A percentile compares a stretch with the other conserved stretches of the same genome.
phyloP scores from a whole-genome alignment of 2,113 vertebrate species.

The Siniperca chuatsi region DNA sequence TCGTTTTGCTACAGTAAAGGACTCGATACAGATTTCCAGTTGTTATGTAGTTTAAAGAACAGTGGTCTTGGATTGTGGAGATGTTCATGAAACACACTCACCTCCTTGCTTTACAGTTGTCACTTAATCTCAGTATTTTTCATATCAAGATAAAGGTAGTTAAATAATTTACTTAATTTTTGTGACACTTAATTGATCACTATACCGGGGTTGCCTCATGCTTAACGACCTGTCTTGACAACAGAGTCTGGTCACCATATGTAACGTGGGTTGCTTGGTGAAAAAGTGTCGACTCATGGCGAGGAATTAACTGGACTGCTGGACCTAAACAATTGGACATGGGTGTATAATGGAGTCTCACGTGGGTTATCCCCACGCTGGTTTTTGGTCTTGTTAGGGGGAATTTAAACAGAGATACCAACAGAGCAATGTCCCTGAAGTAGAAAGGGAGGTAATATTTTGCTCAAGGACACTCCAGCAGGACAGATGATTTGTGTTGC shows the following conservation, averaged over 20 bases:
- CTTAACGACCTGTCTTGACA: not conserved
- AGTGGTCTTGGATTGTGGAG: conserved; percentile 22
- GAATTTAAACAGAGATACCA: not conserved
- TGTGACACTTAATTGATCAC: not conserved
- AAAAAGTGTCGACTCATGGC: not conserved
- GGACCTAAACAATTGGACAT: not conserved
- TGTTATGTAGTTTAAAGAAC: conserved; percentile 25
- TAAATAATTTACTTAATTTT: not conserved
- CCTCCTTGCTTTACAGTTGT: not conserved
- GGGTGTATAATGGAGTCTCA: not conserved
- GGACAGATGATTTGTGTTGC: not conserved
- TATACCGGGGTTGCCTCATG: not conserved
- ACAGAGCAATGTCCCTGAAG: not conserved
- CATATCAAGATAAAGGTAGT: not conserved
- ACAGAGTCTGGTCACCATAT: not conserved
- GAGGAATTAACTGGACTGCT: not conserved
- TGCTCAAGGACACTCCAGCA: conserved; percentile 10
- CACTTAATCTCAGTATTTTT: not conserved
- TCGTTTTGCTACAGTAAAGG: conserved; percentile 84
- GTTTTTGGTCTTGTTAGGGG: not conserved
- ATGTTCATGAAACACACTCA: conserved; percentile 9
- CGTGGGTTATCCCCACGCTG: not conserved
- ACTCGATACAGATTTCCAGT: not conserved
- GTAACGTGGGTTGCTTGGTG: not conserved
- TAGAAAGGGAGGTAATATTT: not conserved